phyloP scores from a whole-genome alignment of 2,113 vertebrate genomes.

The Psilopogon haemacephalus region DNA sequence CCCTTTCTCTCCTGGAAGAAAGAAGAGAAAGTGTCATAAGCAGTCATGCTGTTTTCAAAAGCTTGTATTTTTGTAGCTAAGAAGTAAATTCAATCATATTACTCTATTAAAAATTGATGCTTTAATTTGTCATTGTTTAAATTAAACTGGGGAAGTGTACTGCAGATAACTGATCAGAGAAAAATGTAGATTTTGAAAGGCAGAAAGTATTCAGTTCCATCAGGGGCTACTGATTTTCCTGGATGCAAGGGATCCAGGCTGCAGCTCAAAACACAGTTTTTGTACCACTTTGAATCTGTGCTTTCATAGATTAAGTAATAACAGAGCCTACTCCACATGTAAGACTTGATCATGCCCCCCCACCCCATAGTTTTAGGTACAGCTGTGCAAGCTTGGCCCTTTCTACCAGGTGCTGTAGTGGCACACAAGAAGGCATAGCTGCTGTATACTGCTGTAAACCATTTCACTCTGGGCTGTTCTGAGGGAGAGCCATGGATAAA shows the following conservation, averaged over 20 bases:
- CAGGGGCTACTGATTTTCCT: background rate
- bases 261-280: background rate
- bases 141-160: background rate
- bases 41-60: background rate
- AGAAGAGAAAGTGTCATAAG: background rate
- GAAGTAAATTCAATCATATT: background rate
- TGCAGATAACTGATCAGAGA: background rate
- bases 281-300: background rate
- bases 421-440: background rate
- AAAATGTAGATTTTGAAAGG: background rate
- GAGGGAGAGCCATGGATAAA: background rate
- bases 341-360: background rate
- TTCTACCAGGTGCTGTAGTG: background rate
- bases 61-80: background rate
- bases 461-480: background rate
- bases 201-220: background rate
- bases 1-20: background rate
- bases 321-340: background rate
- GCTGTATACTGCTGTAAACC: fast-evolving
- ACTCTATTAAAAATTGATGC: background rate
- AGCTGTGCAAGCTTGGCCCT: background rate
- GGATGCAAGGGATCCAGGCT: background rate
- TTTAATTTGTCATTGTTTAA: background rate
- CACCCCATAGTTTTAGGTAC: background rate
- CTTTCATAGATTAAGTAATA: background rate